Percentiles rank a stretch among this genome's conserved stretches.
Conservation (phyloP, 2,888 invertebrate genomes). For the Xestia sexstrigata region DNA sequence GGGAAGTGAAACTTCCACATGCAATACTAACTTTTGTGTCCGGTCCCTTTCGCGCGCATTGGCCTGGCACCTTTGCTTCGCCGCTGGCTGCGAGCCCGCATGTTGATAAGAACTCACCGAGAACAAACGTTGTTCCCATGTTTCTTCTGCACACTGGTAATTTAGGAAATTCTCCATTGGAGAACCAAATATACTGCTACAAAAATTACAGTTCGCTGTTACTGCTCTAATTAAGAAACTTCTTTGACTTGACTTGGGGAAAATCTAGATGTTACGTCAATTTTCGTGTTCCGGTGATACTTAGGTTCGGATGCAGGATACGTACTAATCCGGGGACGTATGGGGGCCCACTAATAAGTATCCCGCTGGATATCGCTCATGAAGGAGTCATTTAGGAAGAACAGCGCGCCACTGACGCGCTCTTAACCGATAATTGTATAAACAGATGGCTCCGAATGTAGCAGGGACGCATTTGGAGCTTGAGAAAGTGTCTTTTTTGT, state of each 20-base stretch:
- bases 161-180: constrained; percentile 81
- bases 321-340: constrained; percentile 82
- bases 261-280: background rate
- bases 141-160: constrained; percentile 80
- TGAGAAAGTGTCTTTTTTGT: constrained; percentile 36
- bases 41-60: constrained; percentile 96
- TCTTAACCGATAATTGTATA: constrained; percentile 90
- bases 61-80: constrained; percentile 93
- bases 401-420: constrained; percentile 88
- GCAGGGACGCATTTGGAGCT: constrained; percentile 76
- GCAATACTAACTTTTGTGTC: constrained; percentile 93
- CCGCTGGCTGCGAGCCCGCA: constrained; percentile 79
- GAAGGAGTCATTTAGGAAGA: constrained; percentile 90
- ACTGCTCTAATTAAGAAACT: background rate
- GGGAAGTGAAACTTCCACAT: constrained; percentile 43
- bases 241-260: background rate
- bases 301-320: constrained; percentile 71
- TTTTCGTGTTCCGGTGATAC: constrained; percentile 20
- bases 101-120: constrained; percentile 75
- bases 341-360: constrained; percentile 83
- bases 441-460: constrained; percentile 86
- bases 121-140: constrained; percentile 81
- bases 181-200: background rate
- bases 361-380: constrained; percentile 85
- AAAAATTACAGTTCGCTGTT: too few species aligned